These are phyloP conservation scores for Engraulis encrasicolus DNA, from an alignment of 2,113 vertebrate species.

Conservation along the genomic window DNA sequence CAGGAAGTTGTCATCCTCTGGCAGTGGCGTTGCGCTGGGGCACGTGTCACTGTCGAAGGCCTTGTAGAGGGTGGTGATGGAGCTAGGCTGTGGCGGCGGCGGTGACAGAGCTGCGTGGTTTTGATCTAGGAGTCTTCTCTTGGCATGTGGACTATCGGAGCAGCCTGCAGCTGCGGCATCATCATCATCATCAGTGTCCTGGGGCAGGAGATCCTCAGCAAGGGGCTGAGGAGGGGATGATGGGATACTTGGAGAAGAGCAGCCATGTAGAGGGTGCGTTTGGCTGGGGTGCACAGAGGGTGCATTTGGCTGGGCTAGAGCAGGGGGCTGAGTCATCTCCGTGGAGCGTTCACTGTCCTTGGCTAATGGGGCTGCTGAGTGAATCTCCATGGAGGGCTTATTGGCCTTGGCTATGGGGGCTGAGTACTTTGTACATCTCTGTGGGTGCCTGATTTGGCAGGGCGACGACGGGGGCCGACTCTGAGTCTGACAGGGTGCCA, in stretches of 20 bases:
- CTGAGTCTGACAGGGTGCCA: not conserved
- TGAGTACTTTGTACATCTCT: too few species aligned
- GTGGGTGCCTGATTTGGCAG: too few species aligned
- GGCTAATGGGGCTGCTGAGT: too few species aligned
- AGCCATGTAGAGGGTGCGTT: not conserved
- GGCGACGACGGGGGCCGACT: not conserved
- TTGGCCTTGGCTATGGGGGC: too few species aligned
- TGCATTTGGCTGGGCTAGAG: not conserved
- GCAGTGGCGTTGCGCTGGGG: not conserved
- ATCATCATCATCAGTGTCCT: too few species aligned
- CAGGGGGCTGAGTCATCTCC: too few species aligned
- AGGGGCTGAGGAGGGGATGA: not conserved
- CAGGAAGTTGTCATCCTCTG: not conserved
- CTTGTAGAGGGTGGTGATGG: not conserved
- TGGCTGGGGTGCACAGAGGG: too few species aligned
- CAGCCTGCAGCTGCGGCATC: not conserved
- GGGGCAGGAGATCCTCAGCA: not conserved
- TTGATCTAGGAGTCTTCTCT: not conserved
- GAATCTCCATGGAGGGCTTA: too few species aligned
- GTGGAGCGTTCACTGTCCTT: too few species aligned
- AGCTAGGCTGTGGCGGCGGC: not conserved
- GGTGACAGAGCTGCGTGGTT: too few species aligned
- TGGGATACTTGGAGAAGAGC: not conserved
- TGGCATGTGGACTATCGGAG: not conserved
- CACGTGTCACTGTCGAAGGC: not conserved